Evolutionary conservation across 2,888 invertebrate species (phyloP).

Genomic region (Agrochola lychnidis): DNA sequence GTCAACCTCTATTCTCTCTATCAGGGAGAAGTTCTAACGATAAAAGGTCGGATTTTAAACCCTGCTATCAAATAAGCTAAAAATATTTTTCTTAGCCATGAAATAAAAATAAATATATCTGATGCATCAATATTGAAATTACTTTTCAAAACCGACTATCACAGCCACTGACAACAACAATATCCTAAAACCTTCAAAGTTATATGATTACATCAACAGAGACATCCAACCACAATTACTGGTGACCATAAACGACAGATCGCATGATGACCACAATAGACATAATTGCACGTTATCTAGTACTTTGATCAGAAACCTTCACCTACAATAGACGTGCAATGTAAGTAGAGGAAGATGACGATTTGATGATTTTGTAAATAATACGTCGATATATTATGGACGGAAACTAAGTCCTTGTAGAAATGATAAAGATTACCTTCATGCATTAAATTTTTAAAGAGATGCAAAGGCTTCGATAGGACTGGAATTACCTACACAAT

Average conservation of each 20-base stretch:
- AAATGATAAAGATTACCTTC: neutral
- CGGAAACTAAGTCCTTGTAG: slow-evolving; percentile 20
- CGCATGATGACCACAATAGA: slow-evolving; percentile 79
- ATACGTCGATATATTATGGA: slow-evolving; percentile 22
- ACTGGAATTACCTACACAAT: neutral
- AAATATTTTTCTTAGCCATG: neutral
- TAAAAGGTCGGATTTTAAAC: neutral
- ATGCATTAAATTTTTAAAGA: neutral
- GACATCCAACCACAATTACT: slow-evolving; percentile 63
- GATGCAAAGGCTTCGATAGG: neutral
- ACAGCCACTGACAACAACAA: slow-evolving; percentile 16
- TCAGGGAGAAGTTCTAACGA: neutral
- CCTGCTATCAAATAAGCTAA: neutral
- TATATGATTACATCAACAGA: slow-evolving; percentile 45
- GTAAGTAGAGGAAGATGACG: slow-evolving; percentile 41
- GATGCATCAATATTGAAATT: slow-evolving; percentile 10
- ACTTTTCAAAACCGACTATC: neutral
- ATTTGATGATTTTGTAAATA: slow-evolving; percentile 34
- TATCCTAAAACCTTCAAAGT: slow-evolving; percentile 58
- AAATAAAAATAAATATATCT: neutral
- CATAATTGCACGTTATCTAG: slow-evolving; percentile 79
- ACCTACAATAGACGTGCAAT: slow-evolving; percentile 71
- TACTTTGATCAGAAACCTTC: slow-evolving; percentile 74
- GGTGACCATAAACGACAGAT: slow-evolving; percentile 71
- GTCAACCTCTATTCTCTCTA: neutral